Evolutionary conservation across 2,113 vertebrate species (phyloP).

Genomic region (Empidonax alnorum): DNA sequence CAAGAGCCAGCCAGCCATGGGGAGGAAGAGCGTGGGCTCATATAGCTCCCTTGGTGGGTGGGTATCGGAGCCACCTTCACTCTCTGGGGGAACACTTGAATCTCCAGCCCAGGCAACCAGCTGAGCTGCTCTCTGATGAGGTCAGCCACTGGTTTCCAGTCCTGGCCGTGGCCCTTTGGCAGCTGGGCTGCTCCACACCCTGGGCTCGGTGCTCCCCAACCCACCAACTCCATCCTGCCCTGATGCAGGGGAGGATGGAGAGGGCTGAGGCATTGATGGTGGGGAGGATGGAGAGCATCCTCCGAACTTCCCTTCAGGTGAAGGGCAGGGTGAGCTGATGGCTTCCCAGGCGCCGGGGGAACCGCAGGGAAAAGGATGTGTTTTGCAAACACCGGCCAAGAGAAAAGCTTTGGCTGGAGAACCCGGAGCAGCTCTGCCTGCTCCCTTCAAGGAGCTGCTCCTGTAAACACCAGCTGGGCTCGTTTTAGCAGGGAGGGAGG

Average conservation of each 20-base stretch:
- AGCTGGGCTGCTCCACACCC: neutral
- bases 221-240: neutral
- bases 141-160: neutral
- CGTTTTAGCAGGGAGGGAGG: neutral
- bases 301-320: neutral
- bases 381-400: neutral
- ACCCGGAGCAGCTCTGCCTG: neutral
- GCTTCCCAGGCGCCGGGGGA: neutral
- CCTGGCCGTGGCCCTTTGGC: neutral
- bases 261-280: accelerated
- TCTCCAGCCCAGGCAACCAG: neutral
- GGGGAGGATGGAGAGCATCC: neutral
- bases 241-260: neutral
- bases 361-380: neutral
- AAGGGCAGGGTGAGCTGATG: neutral
- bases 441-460: neutral
- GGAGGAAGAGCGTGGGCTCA: neutral
- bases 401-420: neutral
- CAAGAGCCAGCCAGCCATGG: neutral
- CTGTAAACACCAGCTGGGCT: constrained; percentile 6
- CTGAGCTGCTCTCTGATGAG: neutral
- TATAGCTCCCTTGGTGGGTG: neutral
- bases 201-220: accelerated
- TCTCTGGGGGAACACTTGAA: neutral
- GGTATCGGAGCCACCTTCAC: accelerated